These are phyloP conservation scores for Drosophila setifemur DNA, from an alignment of 1,140 invertebrate species.

Conservation along the genomic window DNA sequence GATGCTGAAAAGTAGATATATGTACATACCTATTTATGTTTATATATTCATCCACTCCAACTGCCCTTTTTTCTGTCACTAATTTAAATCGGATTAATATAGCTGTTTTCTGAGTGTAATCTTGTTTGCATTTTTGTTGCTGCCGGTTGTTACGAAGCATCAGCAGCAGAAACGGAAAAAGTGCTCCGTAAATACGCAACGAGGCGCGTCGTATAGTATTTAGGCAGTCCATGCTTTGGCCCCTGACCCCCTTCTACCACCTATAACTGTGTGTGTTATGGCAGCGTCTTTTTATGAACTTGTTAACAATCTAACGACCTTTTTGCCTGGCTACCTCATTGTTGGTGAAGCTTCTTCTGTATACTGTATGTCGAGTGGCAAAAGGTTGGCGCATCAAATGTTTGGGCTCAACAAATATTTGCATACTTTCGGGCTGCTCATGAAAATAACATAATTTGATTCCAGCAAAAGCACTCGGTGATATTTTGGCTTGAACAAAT, in stretches of 20 bases:
- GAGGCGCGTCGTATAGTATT: slow-evolving; percentile 67
- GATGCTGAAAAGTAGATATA: no score
- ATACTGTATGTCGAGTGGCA: slow-evolving; percentile 29
- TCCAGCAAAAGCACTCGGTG: slow-evolving; percentile 30
- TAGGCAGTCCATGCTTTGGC: slow-evolving; percentile 43
- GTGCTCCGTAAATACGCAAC: slow-evolving; percentile 72
- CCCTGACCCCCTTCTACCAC: background rate
- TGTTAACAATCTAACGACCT: slow-evolving; percentile 80
- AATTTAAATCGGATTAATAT: no score
- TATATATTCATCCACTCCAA: background rate
- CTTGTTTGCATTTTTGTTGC: slow-evolving; percentile 45
- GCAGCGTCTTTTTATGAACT: slow-evolving; percentile 77
- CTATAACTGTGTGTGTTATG: slow-evolving; percentile 37
- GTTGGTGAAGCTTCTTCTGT: slow-evolving; percentile 15
- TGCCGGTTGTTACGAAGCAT: slow-evolving; percentile 12
- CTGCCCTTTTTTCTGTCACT: no score
- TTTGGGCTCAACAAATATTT: slow-evolving; percentile 71
- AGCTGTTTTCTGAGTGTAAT: slow-evolving; percentile 28
- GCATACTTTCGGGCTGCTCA: slow-evolving; percentile 70
- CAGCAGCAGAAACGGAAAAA: slow-evolving; percentile 52
- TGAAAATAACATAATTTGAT: slow-evolving; percentile 80
- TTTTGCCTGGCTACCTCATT: slow-evolving; percentile 39
- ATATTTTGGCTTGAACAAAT: slow-evolving; percentile 57
- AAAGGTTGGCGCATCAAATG: slow-evolving; percentile 58
- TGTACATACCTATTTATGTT: no score